Percentiles rank a stretch among this genome's conserved stretches.
These are phyloP conservation scores for Helostoma temminkii DNA, from an alignment of 2,797 vertebrate species.

Conservation along the genomic window DNA sequence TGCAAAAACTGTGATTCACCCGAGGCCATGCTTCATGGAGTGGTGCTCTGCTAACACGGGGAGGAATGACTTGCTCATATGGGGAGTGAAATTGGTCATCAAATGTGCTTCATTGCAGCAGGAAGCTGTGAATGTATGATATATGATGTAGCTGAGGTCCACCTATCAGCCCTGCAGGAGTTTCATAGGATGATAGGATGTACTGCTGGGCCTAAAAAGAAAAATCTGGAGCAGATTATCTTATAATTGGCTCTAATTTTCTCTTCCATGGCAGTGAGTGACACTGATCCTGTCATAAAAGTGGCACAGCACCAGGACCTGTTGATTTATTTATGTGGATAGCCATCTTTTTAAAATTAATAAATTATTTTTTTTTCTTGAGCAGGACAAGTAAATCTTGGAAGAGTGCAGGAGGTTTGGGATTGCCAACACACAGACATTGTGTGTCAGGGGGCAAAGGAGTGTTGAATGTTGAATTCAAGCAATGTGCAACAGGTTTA, in stretches of 20 bases:
- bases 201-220: conserved; percentile 45
- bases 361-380: conserved; percentile 58
- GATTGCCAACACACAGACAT: conserved; percentile 27
- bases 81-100: conserved; percentile 62
- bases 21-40: conserved; percentile 14
- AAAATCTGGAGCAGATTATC: conserved; percentile 79
- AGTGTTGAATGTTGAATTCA: conserved; percentile 36
- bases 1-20: conserved; percentile 56
- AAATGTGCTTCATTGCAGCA: conserved; percentile 45
- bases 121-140: conserved; percentile 44
- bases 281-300: conserved; percentile 79
- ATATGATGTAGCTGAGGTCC: conserved; percentile 45
- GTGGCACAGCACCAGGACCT: conserved; percentile 56
- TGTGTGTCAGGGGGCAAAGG: conserved; percentile 47
- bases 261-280: conserved; percentile 75
- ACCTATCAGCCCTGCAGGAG: conserved; percentile 45
- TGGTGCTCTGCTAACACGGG: conserved; percentile 24
- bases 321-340: conserved; percentile 82
- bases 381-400: conserved; percentile 53
- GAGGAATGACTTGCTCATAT: conserved; percentile 48
- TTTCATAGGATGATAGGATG: conserved; percentile 52
- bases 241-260: conserved; percentile 80
- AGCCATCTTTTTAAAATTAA: conserved; percentile 71
- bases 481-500: conserved; percentile 28
- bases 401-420: conserved; percentile 53